A percentile compares a stretch with the other conserved stretches of the same genome.
Conservation (phyloP, 2,113 vertebrate genomes). For the Prietella phreatophila region DNA sequence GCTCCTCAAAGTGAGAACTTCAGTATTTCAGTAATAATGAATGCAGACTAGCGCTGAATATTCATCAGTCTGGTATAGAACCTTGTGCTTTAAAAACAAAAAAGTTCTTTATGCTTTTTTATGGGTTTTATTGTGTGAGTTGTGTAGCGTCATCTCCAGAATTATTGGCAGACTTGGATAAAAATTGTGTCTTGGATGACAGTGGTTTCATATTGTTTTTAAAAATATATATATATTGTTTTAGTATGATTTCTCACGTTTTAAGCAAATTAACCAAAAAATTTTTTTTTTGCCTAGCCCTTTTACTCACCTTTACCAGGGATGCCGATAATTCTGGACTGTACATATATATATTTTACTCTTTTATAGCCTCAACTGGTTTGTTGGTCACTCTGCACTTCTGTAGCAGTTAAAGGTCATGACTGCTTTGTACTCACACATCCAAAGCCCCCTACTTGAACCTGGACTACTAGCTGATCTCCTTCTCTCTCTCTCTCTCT, state of each 20-base stretch:
- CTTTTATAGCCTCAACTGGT: background rate
- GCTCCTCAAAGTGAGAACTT: slow-evolving; percentile 30
- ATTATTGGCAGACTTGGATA: background rate
- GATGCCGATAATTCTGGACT: background rate
- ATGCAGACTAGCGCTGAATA: background rate
- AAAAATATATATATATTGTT: too few species aligned
- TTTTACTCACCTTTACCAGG: background rate
- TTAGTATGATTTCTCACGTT: background rate
- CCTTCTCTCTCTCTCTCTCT: too few species aligned
- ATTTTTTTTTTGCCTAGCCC: background rate
- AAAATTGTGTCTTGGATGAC: background rate
- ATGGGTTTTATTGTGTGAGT: background rate
- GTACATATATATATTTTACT: background rate
- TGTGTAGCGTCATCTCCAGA: background rate
- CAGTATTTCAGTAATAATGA: slow-evolving; percentile 9
- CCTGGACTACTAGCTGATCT: background rate
- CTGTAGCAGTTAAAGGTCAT: slow-evolving; percentile 48
- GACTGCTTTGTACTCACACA: slow-evolving; percentile 39
- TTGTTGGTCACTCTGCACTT: slow-evolving; percentile 30
- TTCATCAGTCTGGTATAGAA: background rate
- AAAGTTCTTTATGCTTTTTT: background rate
- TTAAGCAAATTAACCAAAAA: background rate
- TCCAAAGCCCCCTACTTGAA: background rate
- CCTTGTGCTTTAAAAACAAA: background rate
- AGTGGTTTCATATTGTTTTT: too few species aligned